Evolutionary conservation across 2,113 vertebrate genomes (phyloP).

Genomic region (Scolopax mira): DNA sequence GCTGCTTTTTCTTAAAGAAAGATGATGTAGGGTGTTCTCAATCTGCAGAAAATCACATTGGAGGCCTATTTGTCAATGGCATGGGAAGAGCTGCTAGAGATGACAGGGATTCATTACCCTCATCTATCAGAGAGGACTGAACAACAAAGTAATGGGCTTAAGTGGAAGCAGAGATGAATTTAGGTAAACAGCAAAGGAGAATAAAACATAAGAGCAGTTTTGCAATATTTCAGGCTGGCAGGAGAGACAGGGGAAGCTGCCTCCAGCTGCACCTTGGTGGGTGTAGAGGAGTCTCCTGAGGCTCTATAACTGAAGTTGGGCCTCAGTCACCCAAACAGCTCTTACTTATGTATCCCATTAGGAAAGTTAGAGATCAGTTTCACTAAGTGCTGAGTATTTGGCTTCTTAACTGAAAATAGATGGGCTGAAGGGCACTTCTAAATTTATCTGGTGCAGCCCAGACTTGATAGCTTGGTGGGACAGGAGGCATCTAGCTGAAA

Average conservation of each 20-base stretch:
- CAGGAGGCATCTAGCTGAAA: not conserved
- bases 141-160: conserved; percentile 44
- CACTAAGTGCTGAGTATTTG: not conserved
- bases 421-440: not conserved
- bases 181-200: conserved; percentile 9
- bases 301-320: not conserved
- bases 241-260: not conserved
- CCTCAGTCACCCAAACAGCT: not conserved
- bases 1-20: not conserved
- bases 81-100: not conserved
- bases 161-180: conserved; percentile 17
- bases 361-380: not conserved
- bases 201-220: not conserved
- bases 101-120: conserved; percentile 32
- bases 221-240: not conserved
- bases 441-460: not conserved
- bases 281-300: not conserved
- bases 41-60: not conserved
- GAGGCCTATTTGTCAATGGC: not conserved
- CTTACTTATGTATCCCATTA: not conserved
- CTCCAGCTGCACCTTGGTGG: not conserved
- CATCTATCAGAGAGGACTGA: not conserved
- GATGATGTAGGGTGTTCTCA: not conserved
- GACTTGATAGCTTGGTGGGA: not conserved
- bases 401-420: not conserved